Conservation (phyloP, 2,113 vertebrate genomes). For the Asarcornis scutulata region DNA sequence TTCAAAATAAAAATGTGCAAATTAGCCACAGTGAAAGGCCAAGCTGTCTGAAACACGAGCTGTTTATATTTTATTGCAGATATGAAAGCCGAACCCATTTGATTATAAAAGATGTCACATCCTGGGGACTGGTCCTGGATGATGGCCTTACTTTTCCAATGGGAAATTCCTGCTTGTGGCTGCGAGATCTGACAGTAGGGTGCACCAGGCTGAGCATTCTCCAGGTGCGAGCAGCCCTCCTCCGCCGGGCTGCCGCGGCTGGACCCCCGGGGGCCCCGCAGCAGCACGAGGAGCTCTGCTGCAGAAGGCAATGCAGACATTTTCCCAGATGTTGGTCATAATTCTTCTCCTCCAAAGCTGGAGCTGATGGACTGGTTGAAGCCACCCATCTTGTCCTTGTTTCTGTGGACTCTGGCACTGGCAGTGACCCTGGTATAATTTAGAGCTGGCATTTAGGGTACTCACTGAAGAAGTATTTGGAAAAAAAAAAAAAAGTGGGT, state of each 20-base stretch:
- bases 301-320: not conserved
- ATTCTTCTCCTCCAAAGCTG: not conserved
- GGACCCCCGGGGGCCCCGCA: not conserved
- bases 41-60: not conserved
- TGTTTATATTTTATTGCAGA: not conserved
- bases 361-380: not conserved
- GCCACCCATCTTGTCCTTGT: not conserved
- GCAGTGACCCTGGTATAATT: not conserved
- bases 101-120: not conserved
- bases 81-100: not conserved
- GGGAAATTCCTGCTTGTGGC: not conserved
- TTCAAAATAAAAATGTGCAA: not conserved
- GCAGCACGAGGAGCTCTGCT: not conserved
- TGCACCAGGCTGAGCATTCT: not conserved
- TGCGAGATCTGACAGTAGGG: rapidly evolving
- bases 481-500: not conserved
- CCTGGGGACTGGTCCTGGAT: no score
- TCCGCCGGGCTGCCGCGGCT: rapidly evolving
- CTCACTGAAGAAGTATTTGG: not conserved
- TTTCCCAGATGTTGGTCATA: not conserved
- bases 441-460: not conserved
- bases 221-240: rapidly evolving
- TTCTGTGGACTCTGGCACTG: not conserved
- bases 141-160: not conserved
- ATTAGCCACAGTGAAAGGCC: not conserved